Percentiles rank a stretch among this genome's conserved stretches.
These are phyloP conservation scores for Hyles euphorbiae DNA, from an alignment of 1,140 invertebrate species.

Conservation along the genomic window DNA sequence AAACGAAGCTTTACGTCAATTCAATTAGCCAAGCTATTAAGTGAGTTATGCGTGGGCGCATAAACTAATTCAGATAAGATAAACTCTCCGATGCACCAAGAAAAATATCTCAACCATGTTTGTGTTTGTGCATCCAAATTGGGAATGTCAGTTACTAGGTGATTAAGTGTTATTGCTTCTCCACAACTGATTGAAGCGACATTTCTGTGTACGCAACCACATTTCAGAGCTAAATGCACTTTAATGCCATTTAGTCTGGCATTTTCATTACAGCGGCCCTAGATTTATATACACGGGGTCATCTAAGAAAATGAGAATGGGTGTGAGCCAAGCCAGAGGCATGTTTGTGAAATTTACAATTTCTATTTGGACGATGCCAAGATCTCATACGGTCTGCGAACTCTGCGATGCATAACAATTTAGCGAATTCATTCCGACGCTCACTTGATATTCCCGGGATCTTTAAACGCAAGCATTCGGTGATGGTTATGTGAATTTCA, in stretches of 20 bases:
- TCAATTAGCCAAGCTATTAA: conserved; percentile 25
- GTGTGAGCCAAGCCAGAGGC: conserved; percentile 31
- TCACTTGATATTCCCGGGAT: conserved; percentile 14
- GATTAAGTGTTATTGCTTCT: conserved; percentile 1
- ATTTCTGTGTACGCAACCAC: conserved; percentile 1
- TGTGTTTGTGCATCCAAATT: background rate
- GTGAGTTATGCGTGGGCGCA: conserved; percentile 12
- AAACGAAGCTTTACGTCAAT: conserved; percentile 17
- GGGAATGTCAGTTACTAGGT: background rate
- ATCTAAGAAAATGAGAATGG: conserved; percentile 56
- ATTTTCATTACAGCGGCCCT: conserved; percentile 45
- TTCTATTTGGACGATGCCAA: conserved; percentile 31
- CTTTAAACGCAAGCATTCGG: conserved; percentile 9
- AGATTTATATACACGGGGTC: conserved; percentile 53
- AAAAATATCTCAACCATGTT: conserved; percentile 4
- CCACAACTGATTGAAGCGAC: background rate
- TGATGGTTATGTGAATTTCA: conserved; percentile 14
- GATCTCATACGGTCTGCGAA: conserved; percentile 18
- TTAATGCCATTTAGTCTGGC: conserved; percentile 32
- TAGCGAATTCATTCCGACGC: conserved; percentile 13
- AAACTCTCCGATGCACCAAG: background rate
- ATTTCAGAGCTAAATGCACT: conserved; percentile 8
- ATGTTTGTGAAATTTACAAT: conserved; percentile 37
- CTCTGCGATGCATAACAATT: conserved; percentile 13
- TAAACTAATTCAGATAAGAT: conserved; percentile 18